Evolutionary conservation across 1,140 invertebrate species (phyloP), one percentile per base, ranked within the genome.

Genomic region (Sycophaga agraensis): DNA sequence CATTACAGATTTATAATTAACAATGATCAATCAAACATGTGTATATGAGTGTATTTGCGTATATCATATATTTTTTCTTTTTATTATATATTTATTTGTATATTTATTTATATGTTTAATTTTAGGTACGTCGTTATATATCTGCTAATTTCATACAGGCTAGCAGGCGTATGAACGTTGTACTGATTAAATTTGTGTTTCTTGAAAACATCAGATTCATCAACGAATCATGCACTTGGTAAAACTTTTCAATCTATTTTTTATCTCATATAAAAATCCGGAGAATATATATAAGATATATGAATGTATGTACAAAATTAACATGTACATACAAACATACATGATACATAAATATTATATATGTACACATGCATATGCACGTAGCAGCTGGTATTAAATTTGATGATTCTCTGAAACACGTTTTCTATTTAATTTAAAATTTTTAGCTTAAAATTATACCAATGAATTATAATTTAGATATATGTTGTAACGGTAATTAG

Each of bases 111-210:
- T 68, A 68, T 69, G 37, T 66, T 55, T 16, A 49, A 54, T 49
- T 61, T 63, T 50, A 57, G n/a, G 28, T 42, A 61, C 51, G 34
- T 56, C 26, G 17, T 49, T 62, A 62, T 62, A 55, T 56, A 63
- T 50, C 45, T 63, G 37, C 37, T 48, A 21, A 50, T 63, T 64
- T 65, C 37, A 66, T 68, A 66, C 64, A 70, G 66, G 64, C 66
- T 70, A 67, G 62, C 64, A 67, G 70, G 66, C 65, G 56, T 62
- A 50, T 59, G 34, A 64, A 67, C 67, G 59, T 70, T 72, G 67
- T 70, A 72, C 69, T 72, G 66, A 67, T 68, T 66, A 66, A 48
- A 55, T 56, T 63, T 51, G 37, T 55, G 24, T 35, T 2, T 45
- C 31, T 35, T 48, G n/a, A 37, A 40, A 39, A 58, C 35, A 55